A percentile compares a stretch with the other conserved stretches of the same genome.
Evolutionary conservation across 2,888 invertebrate species (phyloP).

Genomic region (Hemistola chrysoprasaria): DNA sequence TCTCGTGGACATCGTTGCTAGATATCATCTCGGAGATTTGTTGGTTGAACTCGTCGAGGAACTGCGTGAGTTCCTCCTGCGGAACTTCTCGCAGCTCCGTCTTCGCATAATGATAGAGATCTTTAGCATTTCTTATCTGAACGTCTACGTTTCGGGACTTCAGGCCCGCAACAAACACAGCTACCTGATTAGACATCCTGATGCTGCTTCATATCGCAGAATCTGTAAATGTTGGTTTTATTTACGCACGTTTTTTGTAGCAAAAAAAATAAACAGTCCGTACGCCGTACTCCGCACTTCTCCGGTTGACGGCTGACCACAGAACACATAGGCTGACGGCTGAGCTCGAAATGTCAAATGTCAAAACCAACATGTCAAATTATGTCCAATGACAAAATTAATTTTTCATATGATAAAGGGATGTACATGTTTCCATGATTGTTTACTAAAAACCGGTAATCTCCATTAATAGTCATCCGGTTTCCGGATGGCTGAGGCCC

Average conservation of each 20-base stretch:
- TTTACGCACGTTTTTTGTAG: slow-evolving; percentile 24
- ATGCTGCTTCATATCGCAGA: slow-evolving; percentile 36
- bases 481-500: no score
- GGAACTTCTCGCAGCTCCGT: slow-evolving; percentile 95
- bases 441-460: neutral
- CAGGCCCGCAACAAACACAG: slow-evolving; percentile 91
- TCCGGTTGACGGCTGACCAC: no score
- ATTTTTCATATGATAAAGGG: no score
- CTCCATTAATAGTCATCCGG: slow-evolving; percentile 47
- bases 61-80: slow-evolving; percentile 93
- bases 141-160: slow-evolving; percentile 94
- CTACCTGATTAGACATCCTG: slow-evolving; percentile 83
- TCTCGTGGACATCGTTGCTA: slow-evolving; percentile 95
- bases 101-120: slow-evolving; percentile 94
- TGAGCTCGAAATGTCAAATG: slow-evolving; percentile 17
- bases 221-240: slow-evolving; percentile 9
- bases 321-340: no score
- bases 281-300: slow-evolving; percentile 27
- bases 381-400: slow-evolving; percentile 5
- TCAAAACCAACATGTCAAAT: no score
- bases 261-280: slow-evolving; percentile 39
- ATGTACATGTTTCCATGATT: neutral
- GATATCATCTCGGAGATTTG: slow-evolving; percentile 98
- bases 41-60: slow-evolving; percentile 97
- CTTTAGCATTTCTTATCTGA: slow-evolving; percentile 92